phyloP scores from a whole-genome alignment of 2,113 vertebrate species.

The Oncorhynchus masou region DNA sequence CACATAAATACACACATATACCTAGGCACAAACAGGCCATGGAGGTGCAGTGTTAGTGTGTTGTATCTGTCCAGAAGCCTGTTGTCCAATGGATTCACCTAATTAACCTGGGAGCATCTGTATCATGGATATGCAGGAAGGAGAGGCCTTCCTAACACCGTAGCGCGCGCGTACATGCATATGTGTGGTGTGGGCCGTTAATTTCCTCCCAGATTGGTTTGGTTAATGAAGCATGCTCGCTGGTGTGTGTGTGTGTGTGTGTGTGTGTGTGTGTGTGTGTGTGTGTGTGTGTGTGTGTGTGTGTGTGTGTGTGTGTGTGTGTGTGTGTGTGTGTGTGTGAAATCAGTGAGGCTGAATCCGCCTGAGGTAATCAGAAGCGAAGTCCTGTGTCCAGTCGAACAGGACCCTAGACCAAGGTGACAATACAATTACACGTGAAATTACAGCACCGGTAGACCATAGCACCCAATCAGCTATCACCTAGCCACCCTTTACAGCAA shows the following conservation, averaged over 20 bases:
- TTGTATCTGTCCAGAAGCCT: too few species aligned
- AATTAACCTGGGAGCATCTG: conserved; percentile 43
- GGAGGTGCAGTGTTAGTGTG: neutral
- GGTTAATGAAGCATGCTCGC: conserved; percentile 72
- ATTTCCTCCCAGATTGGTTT: conserved; percentile 75
- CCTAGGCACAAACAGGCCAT: neutral
- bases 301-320: too few species aligned
- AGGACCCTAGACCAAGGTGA: conserved; percentile 36
- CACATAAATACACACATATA: neutral
- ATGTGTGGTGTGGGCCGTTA: conserved; percentile 58
- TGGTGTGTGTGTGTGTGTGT: too few species aligned
- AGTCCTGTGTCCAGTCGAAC: conserved; percentile 53
- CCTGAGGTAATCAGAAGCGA: conserved; percentile 65
- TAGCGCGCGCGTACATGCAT: neutral
- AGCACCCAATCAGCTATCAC: conserved; percentile 29
- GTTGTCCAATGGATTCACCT: conserved; percentile 16
- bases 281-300: too few species aligned
- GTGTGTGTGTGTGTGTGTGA: too few species aligned
- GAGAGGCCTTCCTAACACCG: conserved; percentile 38
- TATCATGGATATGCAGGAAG: conserved; percentile 33
- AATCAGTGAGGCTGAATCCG: conserved; percentile 37
- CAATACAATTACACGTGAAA: conserved; percentile 57
- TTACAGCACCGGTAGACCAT: conserved; percentile 35
- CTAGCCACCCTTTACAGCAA: neutral
- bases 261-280: too few species aligned